phyloP scores from a whole-genome alignment of 1,140 invertebrate genomes.

The Drosophila equinoxialis region DNA sequence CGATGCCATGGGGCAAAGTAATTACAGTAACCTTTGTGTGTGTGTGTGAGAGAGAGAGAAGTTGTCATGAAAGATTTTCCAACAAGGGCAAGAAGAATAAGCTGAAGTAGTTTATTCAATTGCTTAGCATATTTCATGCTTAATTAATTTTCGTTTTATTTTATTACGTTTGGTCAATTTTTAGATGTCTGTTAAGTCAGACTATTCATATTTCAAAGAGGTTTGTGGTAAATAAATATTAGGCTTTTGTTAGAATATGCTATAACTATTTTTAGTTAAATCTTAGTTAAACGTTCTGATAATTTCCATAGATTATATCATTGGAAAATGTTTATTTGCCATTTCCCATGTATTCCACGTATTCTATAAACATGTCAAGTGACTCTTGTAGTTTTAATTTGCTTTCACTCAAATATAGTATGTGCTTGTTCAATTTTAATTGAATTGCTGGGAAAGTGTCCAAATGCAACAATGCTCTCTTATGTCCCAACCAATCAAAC shows the following conservation, averaged over 20 bases:
- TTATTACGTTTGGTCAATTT: not conserved
- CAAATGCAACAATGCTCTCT: slow-evolving; percentile 27
- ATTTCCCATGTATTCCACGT: not conserved
- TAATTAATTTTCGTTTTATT: slow-evolving; percentile 5
- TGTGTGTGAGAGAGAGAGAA: slow-evolving; percentile 15
- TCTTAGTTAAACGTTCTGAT: too few relatives aligned
- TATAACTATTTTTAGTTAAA: too few relatives aligned
- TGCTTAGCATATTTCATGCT: not conserved
- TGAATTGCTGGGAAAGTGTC: slow-evolving; percentile 63
- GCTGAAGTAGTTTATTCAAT: slow-evolving; percentile 4
- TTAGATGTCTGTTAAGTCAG: too few relatives aligned
- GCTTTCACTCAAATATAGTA: not conserved
- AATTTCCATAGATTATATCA: too few relatives aligned
- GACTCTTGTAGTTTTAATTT: not conserved
- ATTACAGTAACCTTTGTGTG: slow-evolving; percentile 59
- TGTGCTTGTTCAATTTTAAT: slow-evolving; percentile 49
- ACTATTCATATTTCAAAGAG: too few relatives aligned
- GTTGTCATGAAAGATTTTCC: slow-evolving; percentile 22
- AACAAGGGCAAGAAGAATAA: not conserved
- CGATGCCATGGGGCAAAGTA: slow-evolving; percentile 60
- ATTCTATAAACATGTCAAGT: not conserved
- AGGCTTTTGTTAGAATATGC: too few relatives aligned
- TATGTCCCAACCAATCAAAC: slow-evolving; percentile 1
- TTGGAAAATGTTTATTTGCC: too few relatives aligned
- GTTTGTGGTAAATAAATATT: too few relatives aligned